These are phyloP conservation scores for Melieria omissa DNA, from an alignment of 2,888 invertebrate genomes.

Conservation along the genomic window DNA sequence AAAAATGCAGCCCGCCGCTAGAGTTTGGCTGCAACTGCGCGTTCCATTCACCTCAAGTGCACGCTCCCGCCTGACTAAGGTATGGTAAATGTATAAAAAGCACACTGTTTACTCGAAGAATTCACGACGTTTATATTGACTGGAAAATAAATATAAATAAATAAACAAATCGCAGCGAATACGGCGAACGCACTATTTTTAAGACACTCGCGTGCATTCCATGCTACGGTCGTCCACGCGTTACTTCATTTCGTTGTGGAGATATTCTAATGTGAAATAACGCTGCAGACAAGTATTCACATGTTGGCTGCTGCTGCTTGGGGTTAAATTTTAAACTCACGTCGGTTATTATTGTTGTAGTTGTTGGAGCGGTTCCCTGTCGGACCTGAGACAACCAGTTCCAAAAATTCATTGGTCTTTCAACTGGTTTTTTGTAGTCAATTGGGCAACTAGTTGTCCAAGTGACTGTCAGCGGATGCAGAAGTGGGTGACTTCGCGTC, in stretches of 20 bases:
- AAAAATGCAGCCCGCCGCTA: constrained; percentile 18
- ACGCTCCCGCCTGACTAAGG: background rate
- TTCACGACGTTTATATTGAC: constrained; percentile 65
- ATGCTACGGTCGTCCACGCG: no score
- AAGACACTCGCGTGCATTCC: no score
- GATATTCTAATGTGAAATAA: no score
- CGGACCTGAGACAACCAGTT: no score
- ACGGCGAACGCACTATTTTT: no score
- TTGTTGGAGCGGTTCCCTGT: background rate
- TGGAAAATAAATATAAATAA: constrained; percentile 64
- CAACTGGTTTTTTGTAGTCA: no score
- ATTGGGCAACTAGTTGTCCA: no score
- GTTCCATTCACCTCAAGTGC: constrained; percentile 9
- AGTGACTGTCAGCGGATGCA: no score
- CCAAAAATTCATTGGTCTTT: no score
- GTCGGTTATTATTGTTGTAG: constrained; percentile 27
- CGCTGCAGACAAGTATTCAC: no score
- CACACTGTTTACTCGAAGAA: constrained; percentile 57
- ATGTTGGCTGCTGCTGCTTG: background rate
- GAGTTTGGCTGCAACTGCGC: constrained; percentile 16
- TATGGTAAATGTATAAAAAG: background rate
- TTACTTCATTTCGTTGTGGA: no score
- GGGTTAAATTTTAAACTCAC: constrained; percentile 44
- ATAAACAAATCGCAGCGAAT: constrained; percentile 37
- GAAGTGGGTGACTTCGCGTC: no score